Evolutionary conservation across 2,888 invertebrate genomes (phyloP).

Genomic region (Drosophila recens): DNA sequence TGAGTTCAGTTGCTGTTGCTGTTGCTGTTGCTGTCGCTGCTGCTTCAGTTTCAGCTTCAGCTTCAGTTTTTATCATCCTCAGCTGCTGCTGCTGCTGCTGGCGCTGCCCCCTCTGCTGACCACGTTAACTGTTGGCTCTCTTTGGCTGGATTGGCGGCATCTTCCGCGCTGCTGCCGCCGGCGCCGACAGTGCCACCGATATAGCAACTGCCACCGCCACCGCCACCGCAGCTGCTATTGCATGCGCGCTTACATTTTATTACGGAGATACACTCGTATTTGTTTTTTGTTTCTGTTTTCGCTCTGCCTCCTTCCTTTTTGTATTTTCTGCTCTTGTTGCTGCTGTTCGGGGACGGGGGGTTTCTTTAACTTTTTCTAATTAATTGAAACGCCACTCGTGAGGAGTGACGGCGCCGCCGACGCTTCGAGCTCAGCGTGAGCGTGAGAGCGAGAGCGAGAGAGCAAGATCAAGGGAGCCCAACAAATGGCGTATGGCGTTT

Average conservation of each 20-base stretch:
- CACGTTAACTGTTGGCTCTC: conserved; percentile 46
- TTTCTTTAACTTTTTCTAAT: conserved; percentile 81
- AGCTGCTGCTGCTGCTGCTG: conserved; percentile 6
- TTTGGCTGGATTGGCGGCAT: conserved; percentile 70
- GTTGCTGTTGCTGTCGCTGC: background rate
- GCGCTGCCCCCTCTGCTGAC: conserved; percentile 51
- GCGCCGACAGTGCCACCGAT: conserved; percentile 42
- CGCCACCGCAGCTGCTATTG: conserved; percentile 50
- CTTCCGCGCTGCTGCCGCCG: conserved; percentile 63
- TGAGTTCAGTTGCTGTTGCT: background rate
- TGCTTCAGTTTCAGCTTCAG: conserved; percentile 6
- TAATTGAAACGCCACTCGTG: conserved; percentile 81
- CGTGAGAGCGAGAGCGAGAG: conserved; percentile 22
- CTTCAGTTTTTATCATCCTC: background rate
- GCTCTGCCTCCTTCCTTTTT: conserved; percentile 18
- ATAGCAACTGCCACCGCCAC: conserved; percentile 1
- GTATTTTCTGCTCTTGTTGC: background rate
- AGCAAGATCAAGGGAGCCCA: conserved; percentile 11
- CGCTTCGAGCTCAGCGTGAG: conserved; percentile 40
- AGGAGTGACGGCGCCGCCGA: conserved; percentile 70
- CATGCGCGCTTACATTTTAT: conserved; percentile 82
- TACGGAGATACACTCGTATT: conserved; percentile 72
- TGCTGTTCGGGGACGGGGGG: conserved; percentile 24
- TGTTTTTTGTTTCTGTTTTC: conserved; percentile 64
- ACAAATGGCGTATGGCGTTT: conserved; percentile 10